Percentiles rank a stretch among this genome's conserved stretches.
Conservation (phyloP, 2,797 vertebrate genomes). For the Acropternis orthonyx region DNA sequence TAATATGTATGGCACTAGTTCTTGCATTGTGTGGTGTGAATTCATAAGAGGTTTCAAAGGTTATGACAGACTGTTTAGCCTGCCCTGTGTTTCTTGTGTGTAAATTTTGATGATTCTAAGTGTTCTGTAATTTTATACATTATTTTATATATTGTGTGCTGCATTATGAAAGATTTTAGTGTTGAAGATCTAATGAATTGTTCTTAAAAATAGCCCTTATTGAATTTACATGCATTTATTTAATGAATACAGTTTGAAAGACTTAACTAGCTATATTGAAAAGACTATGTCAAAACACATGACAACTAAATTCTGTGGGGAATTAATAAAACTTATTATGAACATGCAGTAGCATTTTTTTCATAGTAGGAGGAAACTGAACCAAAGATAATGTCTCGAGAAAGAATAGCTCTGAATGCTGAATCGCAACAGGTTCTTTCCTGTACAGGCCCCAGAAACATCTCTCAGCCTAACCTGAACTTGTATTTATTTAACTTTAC, state of each 20-base stretch:
- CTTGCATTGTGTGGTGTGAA: constrained; percentile 44
- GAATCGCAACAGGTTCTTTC: neutral
- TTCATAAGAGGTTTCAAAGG: neutral
- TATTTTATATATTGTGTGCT: neutral
- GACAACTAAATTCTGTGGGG: neutral
- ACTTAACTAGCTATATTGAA: neutral
- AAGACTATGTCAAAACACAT: neutral
- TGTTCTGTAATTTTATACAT: neutral
- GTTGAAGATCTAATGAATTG: neutral
- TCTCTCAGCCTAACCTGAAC: neutral
- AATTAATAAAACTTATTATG: neutral
- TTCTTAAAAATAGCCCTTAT: neutral
- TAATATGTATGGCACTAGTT: neutral
- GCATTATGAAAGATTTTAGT: neutral
- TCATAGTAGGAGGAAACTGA: neutral
- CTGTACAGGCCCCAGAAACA: neutral
- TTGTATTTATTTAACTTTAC: constrained; percentile 1
- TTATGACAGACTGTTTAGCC: neutral
- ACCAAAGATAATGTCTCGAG: neutral
- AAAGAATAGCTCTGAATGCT: neutral
- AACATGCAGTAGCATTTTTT: neutral
- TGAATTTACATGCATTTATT: constrained; percentile 7
- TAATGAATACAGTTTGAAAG: neutral
- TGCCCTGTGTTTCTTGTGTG: neutral
- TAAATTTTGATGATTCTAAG: neutral